Conservation (phyloP, 2,888 invertebrate genomes). For the Thelaira solivaga region DNA sequence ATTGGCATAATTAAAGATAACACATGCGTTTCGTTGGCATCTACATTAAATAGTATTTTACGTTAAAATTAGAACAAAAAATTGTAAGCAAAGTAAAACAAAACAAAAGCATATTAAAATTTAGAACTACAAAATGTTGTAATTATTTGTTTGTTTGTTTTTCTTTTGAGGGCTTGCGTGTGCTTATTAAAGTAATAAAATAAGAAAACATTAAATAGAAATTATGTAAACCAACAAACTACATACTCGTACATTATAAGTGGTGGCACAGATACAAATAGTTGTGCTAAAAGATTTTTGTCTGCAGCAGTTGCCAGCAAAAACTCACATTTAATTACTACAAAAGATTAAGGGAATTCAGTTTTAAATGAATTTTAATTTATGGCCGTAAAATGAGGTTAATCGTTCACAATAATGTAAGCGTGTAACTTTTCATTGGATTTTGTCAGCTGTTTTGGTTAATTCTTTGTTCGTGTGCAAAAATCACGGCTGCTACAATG, state of each 20-base stretch:
- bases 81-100: background rate
- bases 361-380: no score
- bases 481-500: no score
- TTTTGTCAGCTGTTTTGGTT: no score
- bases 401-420: no score
- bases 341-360: constrained; percentile 2
- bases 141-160: background rate
- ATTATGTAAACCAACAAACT: no score
- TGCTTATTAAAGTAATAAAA: constrained; percentile 4
- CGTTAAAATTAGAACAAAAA: background rate
- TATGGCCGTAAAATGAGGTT: no score
- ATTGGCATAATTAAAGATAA: background rate
- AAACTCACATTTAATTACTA: background rate
- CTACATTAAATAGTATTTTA: background rate
- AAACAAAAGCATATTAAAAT: background rate
- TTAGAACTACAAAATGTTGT: background rate
- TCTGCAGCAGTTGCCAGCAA: background rate
- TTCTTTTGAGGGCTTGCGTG: background rate
- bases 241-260: background rate
- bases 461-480: no score
- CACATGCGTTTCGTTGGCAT: constrained; percentile 10
- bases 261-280: background rate
- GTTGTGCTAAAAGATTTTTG: background rate
- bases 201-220: constrained; percentile 20
- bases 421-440: no score